Percentiles rank a stretch among this genome's conserved stretches.
These are phyloP conservation scores for Apostichopus parvimensis DNA, from an alignment of 35 echinoderm and acorn worm genomes.

Conservation along the genomic window DNA sequence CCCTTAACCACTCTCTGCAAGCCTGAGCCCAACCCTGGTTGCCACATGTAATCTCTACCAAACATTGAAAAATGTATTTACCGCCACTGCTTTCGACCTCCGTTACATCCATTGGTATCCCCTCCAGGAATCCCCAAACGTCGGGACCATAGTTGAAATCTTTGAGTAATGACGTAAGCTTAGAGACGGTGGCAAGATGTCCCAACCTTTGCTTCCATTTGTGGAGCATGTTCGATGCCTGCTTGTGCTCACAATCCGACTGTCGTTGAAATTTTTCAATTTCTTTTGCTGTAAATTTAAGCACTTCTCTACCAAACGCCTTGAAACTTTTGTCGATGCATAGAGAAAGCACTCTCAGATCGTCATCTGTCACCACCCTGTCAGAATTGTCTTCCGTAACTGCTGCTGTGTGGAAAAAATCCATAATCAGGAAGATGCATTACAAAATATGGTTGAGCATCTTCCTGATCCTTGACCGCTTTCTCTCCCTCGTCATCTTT, in stretches of 20 bases:
- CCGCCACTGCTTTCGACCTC: not conserved
- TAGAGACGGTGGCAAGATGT: not conserved
- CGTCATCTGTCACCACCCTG: not conserved
- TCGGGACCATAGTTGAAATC: not conserved
- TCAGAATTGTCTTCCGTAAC: not conserved
- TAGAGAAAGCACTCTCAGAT: not conserved
- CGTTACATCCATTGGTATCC: not conserved
- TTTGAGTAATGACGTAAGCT: not conserved
- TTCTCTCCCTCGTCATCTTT: no score
- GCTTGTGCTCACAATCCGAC: not conserved
- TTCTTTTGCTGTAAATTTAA: not conserved
- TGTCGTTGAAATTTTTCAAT: not conserved
- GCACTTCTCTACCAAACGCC: not conserved
- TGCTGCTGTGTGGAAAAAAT: not conserved
- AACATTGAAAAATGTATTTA: not conserved
- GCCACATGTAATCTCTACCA: not conserved
- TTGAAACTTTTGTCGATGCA: not conserved
- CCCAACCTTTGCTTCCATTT: constrained; percentile 25
- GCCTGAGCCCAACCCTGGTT: no score
- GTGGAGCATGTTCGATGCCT: constrained; percentile 4
- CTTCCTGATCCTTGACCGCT: no score
- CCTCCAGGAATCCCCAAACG: constrained; percentile 9
- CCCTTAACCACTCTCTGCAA: no score
- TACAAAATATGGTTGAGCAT: no score
- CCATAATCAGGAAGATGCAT: no score